These are phyloP conservation scores for Acrobasis consociella DNA, from an alignment of 2,888 invertebrate genomes.

Conservation along the genomic window DNA sequence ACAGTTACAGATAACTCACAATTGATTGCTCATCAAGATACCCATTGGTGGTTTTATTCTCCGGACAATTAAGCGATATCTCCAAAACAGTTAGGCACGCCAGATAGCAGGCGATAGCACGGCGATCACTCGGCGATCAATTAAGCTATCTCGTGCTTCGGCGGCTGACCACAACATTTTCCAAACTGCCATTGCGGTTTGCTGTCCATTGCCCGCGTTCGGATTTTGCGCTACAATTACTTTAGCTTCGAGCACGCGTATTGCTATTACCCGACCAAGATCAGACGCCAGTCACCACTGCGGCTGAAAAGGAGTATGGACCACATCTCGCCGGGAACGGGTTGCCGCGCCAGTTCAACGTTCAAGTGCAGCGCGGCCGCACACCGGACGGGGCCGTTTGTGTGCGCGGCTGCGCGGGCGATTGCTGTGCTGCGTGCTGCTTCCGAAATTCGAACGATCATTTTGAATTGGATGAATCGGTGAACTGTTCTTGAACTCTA, in stretches of 20 bases:
- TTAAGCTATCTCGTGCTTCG: slow-evolving; percentile 58
- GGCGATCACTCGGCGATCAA: slow-evolving; percentile 54
- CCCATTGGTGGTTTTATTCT: slow-evolving; percentile 16
- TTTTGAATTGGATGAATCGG: slow-evolving; percentile 22
- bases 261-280: slow-evolving; percentile 50
- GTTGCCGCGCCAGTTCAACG: slow-evolving; percentile 70
- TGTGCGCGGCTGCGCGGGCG: slow-evolving; percentile 60
- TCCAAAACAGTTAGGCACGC: slow-evolving; percentile 42
- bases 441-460: slow-evolving; percentile 51
- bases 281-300: slow-evolving; percentile 36
- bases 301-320: slow-evolving; percentile 29
- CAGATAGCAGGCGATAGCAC: slow-evolving; percentile 42
- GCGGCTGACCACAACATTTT: slow-evolving; percentile 63
- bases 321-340: slow-evolving; percentile 46
- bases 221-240: slow-evolving; percentile 59
- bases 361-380: slow-evolving; percentile 74
- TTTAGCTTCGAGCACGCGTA: slow-evolving; percentile 42
- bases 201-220: slow-evolving; percentile 58
- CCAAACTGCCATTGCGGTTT: slow-evolving; percentile 66
- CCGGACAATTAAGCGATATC: slow-evolving; percentile 52
- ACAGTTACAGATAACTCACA: slow-evolving; percentile 11
- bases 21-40: slow-evolving; percentile 14
- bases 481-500: slow-evolving; percentile 30
- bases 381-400: slow-evolving; percentile 62
- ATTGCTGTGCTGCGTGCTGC: slow-evolving; percentile 46